Evolutionary conservation across 2,797 vertebrate species (phyloP), one percentile per base, ranked within the genome.

Genomic region (Phylloscopus collybita): DNA sequence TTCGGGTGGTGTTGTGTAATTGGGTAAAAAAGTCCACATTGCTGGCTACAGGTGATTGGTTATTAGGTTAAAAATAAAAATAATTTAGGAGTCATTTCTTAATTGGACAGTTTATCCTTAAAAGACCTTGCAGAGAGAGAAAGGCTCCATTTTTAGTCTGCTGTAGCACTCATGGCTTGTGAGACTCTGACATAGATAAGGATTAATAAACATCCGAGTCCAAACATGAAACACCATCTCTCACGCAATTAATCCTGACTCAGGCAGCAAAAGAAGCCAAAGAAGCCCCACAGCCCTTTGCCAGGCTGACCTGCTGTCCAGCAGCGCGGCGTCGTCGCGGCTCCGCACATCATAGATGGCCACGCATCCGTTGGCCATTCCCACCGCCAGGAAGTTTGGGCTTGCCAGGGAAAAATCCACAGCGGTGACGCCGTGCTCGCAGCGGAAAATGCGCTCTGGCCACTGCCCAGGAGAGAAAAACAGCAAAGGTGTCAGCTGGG

Each of bases 381-480:
- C 99, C 22, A 99, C 98, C 5, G 99, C 99, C 83, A 99, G 62
- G 53, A 98, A 98, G 30, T 97, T 95, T 1, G 98, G 98, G 34
- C 94, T 94, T 8, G 25, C 96, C 47, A 57, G 60, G 3, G 99
- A 99, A 79, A 99, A 99, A 93, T 99, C 99, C 97, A 99, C 36
- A 13, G 98, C 97, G 0, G 98, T 99, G 18, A 99, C 98, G 1
- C 98, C 96, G 10, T 97, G 96, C n/a, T 97, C 69, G 22, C 98
- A 99, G 32, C 40, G 94, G 96, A 99, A 98, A 93, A 98, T 49
- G 25, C 98, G 97, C 83, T 99, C 99, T 44, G 99, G 99, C 99
- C 99, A 99, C 99, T 99, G 95, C n/a, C 47, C 47, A n/a, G 92
- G 74, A 50, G 56, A 47, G 40, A 86, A 64, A 69, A 0, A 32